phyloP scores from a whole-genome alignment of 30 jellyfish, hydroid and myxozoan species.

The Aurelia sp. region DNA sequence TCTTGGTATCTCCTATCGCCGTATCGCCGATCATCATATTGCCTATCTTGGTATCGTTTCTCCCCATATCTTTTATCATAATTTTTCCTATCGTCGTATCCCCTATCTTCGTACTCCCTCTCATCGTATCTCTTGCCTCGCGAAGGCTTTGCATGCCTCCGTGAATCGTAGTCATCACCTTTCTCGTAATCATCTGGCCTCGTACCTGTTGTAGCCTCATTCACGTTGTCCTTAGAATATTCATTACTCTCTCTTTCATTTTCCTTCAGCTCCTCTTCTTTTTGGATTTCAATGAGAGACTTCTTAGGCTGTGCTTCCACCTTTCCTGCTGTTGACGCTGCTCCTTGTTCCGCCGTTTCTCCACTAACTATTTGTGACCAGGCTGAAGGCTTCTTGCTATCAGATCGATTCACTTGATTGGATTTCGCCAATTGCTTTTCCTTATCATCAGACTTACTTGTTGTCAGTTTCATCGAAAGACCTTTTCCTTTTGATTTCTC shows the following conservation, averaged over 20 bases:
- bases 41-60: not conserved
- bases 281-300: conserved; percentile 70
- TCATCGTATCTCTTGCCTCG: conserved; percentile 36
- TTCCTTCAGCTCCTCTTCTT: conserved; percentile 62
- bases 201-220: not conserved
- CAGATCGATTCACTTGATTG: conserved; percentile 39
- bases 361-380: conserved; percentile 93
- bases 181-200: conserved; percentile 1
- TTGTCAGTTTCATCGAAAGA: conserved; percentile 27
- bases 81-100: conserved; percentile 7
- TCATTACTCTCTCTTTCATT: conserved; percentile 52
- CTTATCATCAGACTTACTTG: conserved; percentile 10
- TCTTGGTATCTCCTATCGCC: not conserved
- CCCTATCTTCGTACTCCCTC: conserved; percentile 24
- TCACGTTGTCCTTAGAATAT: not conserved
- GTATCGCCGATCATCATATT: not conserved
- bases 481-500: conserved; percentile 51
- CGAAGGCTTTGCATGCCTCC: conserved; percentile 16
- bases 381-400: conserved; percentile 72
- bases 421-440: conserved; percentile 21
- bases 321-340: conserved; percentile 21
- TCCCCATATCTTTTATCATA: not conserved
- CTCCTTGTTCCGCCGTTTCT: conserved; percentile 45
- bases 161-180: conserved; percentile 29
- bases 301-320: conserved; percentile 81